Conservation (phyloP, 1,140 invertebrate species). For the Lordiphosa stackelbergi region DNA sequence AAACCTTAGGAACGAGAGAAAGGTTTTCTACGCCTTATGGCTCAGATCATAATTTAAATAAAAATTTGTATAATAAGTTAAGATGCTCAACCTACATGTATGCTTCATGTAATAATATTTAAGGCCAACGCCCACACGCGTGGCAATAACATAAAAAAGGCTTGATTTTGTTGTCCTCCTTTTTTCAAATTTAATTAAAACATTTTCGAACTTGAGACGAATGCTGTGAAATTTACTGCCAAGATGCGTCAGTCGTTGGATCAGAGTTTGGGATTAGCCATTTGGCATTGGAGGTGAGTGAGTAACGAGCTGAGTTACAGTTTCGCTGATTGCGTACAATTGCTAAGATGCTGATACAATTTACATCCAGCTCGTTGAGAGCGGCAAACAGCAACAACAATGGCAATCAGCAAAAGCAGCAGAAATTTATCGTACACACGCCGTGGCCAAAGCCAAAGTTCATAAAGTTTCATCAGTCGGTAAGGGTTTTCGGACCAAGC, state of each 20-base stretch:
- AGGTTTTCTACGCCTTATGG: constrained; percentile 1
- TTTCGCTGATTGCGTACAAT: constrained; percentile 71
- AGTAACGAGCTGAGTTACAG: constrained; percentile 67
- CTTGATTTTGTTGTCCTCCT: no score
- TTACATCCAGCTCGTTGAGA: constrained; percentile 45
- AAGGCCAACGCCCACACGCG: constrained; percentile 29
- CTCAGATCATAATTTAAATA: constrained; percentile 12
- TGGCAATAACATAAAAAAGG: constrained; percentile 13
- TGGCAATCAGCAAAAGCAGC: constrained; percentile 56
- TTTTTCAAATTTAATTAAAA: constrained; percentile 63
- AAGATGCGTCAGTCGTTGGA: constrained; percentile 14
- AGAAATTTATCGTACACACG: constrained; percentile 67
- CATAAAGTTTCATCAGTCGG: constrained; percentile 70
- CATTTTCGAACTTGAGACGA: constrained; percentile 47
- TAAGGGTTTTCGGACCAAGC: constrained; percentile 6
- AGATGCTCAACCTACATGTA: no score
- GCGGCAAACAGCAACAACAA: constrained; percentile 28
- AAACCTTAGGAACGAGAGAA: no score
- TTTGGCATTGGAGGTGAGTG: constrained; percentile 26
- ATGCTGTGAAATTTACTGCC: constrained; percentile 36
- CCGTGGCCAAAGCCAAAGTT: constrained; percentile 59
- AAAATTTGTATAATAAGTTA: no score
- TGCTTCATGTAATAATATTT: constrained; percentile 37
- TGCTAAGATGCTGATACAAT: constrained; percentile 62
- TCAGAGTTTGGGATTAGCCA: constrained; percentile 15